Evolutionary conservation across 2,113 vertebrate genomes (phyloP).

Genomic region (Damaliscus lunatus): DNA sequence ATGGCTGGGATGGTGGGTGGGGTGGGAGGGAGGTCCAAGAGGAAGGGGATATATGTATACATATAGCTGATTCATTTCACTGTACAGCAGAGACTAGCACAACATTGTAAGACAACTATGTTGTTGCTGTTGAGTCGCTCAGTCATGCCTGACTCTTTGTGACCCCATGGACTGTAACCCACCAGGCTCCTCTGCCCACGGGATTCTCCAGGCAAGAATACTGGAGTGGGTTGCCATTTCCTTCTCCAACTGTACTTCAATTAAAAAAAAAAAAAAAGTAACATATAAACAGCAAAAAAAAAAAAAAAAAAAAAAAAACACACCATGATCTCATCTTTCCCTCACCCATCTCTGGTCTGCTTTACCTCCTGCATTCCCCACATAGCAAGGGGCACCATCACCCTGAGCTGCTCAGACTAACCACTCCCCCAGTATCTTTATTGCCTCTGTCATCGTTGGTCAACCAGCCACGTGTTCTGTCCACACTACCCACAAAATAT

Average conservation of each 20-base stretch:
- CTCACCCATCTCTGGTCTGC: background rate
- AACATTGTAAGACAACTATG: no score
- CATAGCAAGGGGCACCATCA: background rate
- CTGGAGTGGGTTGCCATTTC: no score
- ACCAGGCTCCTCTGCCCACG: no score
- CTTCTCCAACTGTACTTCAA: no score
- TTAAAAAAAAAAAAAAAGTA: no score
- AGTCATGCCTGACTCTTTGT: no score
- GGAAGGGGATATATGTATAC: background rate
- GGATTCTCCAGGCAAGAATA: no score
- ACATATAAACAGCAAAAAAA: no score
- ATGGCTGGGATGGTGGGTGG: background rate
- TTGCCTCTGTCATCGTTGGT: background rate
- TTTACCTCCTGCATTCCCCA: background rate
- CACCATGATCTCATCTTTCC: background rate
- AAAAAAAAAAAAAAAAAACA: rapidly evolving
- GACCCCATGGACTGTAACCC: no score
- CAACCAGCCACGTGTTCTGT: background rate
- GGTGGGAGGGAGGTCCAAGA: background rate
- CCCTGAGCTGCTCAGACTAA: background rate
- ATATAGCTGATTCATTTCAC: no score
- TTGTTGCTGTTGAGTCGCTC: no score
- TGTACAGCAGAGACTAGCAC: no score
- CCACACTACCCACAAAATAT: background rate
- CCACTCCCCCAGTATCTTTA: background rate